A percentile compares a stretch with the other conserved stretches of the same genome.
phyloP scores from a whole-genome alignment of 2,797 vertebrate genomes.

The Manis pentadactyla region DNA sequence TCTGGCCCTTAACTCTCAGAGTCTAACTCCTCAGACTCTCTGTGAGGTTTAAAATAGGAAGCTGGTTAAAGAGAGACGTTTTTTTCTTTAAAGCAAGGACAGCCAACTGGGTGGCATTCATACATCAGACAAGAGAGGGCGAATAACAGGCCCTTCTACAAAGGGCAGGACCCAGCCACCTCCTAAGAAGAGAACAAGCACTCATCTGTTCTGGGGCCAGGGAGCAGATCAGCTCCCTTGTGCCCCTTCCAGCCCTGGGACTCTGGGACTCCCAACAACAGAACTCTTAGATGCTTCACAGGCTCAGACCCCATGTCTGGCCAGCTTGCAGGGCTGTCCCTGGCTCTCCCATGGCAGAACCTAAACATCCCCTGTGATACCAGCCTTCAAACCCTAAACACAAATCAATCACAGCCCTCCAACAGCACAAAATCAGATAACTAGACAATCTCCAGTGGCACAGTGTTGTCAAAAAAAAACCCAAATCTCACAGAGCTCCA shows the following conservation, averaged over 20 bases:
- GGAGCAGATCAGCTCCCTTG: neutral
- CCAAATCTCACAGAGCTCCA: neutral
- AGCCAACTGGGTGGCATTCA: conserved; percentile 24
- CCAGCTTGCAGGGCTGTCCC: neutral
- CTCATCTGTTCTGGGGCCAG: conserved; percentile 37
- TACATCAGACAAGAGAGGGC: conserved; percentile 41
- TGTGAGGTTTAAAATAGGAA: neutral
- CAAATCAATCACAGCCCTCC: neutral
- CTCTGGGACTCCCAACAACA: neutral
- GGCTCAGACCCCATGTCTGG: neutral
- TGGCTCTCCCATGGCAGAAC: neutral
- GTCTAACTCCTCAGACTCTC: neutral
- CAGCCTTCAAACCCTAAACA: conserved; percentile 16
- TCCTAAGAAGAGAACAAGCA: conserved; percentile 40
- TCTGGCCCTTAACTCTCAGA: neutral
- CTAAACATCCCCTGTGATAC: neutral
- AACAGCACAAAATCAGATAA: neutral
- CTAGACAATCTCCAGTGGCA: neutral
- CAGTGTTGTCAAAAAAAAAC: neutral
- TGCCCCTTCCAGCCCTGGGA: neutral
- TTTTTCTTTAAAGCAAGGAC: conserved; percentile 52
- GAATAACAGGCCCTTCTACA: neutral
- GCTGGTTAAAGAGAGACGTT: neutral
- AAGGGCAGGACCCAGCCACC: conserved; percentile 21
- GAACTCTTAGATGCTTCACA: neutral